phyloP scores from a whole-genome alignment of 1,140 invertebrate genomes.

The Pogonognathellus flavescens region DNA sequence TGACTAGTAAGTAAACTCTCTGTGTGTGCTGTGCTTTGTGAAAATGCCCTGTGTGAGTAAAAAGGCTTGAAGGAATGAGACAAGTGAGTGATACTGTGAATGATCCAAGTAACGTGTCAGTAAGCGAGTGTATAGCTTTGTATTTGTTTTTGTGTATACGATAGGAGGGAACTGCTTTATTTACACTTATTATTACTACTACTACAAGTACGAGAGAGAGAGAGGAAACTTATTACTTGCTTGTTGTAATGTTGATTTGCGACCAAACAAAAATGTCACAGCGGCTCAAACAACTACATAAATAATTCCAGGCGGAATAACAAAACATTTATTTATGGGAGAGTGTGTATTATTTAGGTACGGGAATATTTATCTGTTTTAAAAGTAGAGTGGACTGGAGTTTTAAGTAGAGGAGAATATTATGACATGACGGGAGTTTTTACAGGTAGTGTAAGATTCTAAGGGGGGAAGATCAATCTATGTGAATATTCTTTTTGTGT shows the following conservation, averaged over 20 bases:
- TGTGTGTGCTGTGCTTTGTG: background rate
- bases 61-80: background rate
- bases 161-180: background rate
- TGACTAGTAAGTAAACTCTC: background rate
- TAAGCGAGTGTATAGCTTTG: background rate
- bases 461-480: conserved; percentile 1
- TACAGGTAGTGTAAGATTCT: too few relatives aligned
- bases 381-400: background rate
- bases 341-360: too few relatives aligned
- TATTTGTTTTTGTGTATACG: background rate
- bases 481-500: background rate
- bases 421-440: background rate
- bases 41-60: conserved; percentile 7
- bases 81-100: background rate
- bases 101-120: background rate
- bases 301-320: conserved; percentile 17
- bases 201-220: background rate
- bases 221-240: conserved; percentile 1
- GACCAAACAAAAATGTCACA: conserved; percentile 32
- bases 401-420: too few relatives aligned
- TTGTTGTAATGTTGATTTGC: conserved; percentile 22
- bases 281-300: conserved; percentile 26
- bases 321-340: conserved; percentile 27
- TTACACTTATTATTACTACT: background rate
- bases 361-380: too few relatives aligned